Percentiles rank a stretch among this genome's conserved stretches.
These are phyloP conservation scores for Rhopalosiphum nymphaeae DNA, from an alignment of 2,888 invertebrate genomes.

Conservation along the genomic window DNA sequence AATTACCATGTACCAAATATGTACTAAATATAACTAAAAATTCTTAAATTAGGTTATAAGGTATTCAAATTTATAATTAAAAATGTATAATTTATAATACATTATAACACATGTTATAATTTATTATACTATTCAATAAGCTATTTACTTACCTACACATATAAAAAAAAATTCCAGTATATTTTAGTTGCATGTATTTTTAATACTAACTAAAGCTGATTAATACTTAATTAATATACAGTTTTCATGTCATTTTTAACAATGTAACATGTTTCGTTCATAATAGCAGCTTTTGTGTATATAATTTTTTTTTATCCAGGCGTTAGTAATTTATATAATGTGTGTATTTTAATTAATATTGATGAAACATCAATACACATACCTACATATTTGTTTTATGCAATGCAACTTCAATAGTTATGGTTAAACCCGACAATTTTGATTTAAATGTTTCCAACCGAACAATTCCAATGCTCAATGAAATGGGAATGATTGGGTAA, in stretches of 20 bases:
- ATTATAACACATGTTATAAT: background rate
- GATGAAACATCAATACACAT: background rate
- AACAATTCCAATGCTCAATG: background rate
- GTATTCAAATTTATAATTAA: background rate
- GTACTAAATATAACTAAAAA: background rate
- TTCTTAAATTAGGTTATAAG: background rate
- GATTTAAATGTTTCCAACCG: background rate
- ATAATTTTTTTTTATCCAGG: background rate
- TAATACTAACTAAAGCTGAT: background rate
- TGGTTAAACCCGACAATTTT: constrained; percentile 4
- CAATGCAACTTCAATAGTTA: background rate
- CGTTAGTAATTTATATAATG: background rate
- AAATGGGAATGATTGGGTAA: background rate
- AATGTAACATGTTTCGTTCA: background rate
- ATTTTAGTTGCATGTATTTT: background rate
- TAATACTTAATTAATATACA: background rate
- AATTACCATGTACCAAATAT: background rate
- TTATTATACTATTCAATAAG: background rate
- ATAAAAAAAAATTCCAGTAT: background rate
- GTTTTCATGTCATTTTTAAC: background rate
- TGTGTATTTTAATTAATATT: constrained; percentile 1
- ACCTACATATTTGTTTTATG: background rate
- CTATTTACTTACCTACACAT: background rate
- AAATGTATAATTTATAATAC: background rate
- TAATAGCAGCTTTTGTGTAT: background rate